Percentiles rank a stretch among this genome's conserved stretches.
Evolutionary conservation across 2,888 invertebrate species (phyloP).

Genomic region (Andrena camellia): DNA sequence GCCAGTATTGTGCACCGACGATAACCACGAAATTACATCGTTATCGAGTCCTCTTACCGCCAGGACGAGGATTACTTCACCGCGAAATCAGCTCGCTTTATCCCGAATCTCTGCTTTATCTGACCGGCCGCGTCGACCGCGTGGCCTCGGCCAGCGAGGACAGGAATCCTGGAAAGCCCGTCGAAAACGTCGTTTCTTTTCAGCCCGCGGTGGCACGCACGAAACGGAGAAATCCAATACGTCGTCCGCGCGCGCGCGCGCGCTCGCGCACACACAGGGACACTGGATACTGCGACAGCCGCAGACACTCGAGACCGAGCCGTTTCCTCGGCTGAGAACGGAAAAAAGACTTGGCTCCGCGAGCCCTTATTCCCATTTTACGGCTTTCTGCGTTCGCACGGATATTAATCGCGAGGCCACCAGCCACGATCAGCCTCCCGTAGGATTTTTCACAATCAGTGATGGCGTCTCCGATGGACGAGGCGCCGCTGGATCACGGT

Average conservation of each 20-base stretch:
- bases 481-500: constrained; percentile 12
- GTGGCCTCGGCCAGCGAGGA: background rate
- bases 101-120: constrained; percentile 13
- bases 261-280: background rate
- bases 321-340: background rate
- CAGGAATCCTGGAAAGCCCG: constrained; percentile 18
- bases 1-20: constrained; percentile 24
- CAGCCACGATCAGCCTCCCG: background rate
- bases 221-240: constrained; percentile 53
- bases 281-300: constrained; percentile 37
- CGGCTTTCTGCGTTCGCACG: constrained; percentile 53
- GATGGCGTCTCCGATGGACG: background rate
- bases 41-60: constrained; percentile 48
- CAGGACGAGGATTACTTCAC: constrained; percentile 37
- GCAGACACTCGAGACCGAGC: constrained; percentile 50
- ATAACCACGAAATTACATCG: constrained; percentile 48
- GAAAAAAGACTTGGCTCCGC: constrained; percentile 20
- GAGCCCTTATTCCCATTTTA: constrained; percentile 33
- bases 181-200: constrained; percentile 26
- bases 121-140: background rate
- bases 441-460: constrained; percentile 27
- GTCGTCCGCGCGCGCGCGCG: background rate
- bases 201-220: background rate
- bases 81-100: constrained; percentile 31
- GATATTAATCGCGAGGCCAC: constrained; percentile 57